phyloP scores from a whole-genome alignment of 30 jellyfish, hydroid and myxozoan species.

The Mastigias papua region DNA sequence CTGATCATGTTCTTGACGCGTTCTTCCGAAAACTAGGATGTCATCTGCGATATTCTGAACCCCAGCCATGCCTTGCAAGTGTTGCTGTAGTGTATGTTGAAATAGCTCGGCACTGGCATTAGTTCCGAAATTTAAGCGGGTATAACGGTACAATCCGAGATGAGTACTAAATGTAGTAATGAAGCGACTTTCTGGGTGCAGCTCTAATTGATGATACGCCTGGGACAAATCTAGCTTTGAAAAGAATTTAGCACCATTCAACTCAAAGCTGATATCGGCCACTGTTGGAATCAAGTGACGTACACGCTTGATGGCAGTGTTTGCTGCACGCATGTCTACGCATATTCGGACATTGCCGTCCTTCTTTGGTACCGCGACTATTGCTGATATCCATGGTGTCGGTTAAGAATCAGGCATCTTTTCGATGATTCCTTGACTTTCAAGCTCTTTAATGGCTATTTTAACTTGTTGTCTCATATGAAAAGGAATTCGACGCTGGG shows the following conservation, averaged over 20 bases:
- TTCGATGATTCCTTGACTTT: conserved; percentile 68
- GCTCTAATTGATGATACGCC: conserved; percentile 34
- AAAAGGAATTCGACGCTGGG: conserved; percentile 66
- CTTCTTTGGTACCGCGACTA: conserved; percentile 66
- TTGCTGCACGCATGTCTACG: conserved; percentile 81
- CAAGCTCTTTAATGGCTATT: conserved; percentile 54
- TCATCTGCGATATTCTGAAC: conserved; percentile 60
- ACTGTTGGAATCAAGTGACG: conserved; percentile 58
- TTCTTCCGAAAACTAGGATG: conserved; percentile 43
- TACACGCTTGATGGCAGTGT: conserved; percentile 67
- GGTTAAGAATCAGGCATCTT: conserved; percentile 48
- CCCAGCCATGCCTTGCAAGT: conserved; percentile 24
- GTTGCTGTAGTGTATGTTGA: conserved; percentile 45
- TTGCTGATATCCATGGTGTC: conserved; percentile 67
- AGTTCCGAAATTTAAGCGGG: background rate
- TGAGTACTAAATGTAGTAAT: conserved; percentile 40
- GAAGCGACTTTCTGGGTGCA: conserved; percentile 11
- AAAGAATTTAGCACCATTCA: conserved; percentile 45
- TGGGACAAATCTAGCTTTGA: conserved; percentile 24
- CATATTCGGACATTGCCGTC: conserved; percentile 72
- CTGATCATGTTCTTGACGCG: conserved; percentile 61
- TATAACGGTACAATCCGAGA: conserved; percentile 17
- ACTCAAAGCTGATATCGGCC: conserved; percentile 18
- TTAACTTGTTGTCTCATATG: conserved; percentile 61
- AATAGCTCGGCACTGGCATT: conserved; percentile 35